Evolutionary conservation across 2,797 vertebrate genomes (phyloP).

Genomic region (Pteronotus mesoamericanus): DNA sequence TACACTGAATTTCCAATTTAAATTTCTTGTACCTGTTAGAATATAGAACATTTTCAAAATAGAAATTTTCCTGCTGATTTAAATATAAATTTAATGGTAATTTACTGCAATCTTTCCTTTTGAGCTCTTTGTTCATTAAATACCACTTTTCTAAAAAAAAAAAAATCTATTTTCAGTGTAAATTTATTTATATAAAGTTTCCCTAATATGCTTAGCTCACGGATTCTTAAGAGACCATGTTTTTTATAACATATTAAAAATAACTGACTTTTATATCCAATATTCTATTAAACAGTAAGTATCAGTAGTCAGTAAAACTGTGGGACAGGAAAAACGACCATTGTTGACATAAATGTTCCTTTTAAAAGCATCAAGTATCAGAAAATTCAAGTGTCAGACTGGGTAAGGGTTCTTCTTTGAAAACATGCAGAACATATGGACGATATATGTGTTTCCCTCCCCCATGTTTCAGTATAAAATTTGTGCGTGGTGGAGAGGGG

Average conservation of each 20-base stretch:
- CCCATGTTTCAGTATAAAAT: not conserved
- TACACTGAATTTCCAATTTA: slow-evolving; percentile 37
- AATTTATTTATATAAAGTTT: slow-evolving; percentile 2
- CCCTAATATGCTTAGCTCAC: not conserved
- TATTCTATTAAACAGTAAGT: not conserved
- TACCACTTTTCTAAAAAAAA: not conserved
- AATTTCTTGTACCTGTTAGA: not conserved
- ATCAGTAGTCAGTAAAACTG: slow-evolving; percentile 3
- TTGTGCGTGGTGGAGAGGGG: not conserved
- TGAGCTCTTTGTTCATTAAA: not conserved
- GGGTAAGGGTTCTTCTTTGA: not conserved
- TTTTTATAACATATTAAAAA: slow-evolving; percentile 29
- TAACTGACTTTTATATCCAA: not conserved
- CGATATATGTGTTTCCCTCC: not conserved
- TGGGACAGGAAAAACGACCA: not conserved
- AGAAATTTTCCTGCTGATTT: slow-evolving; percentile 29
- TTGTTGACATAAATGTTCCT: not conserved
- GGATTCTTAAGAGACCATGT: slow-evolving; percentile 3
- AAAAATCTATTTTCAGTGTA: not conserved
- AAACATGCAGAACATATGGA: not conserved
- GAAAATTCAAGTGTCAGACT: not conserved
- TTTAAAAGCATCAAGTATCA: slow-evolving; percentile 23
- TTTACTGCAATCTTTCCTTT: slow-evolving; percentile 1
- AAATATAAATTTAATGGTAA: slow-evolving; percentile 38
- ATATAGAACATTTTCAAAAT: slow-evolving; percentile 43